Percentiles rank a stretch among this genome's conserved stretches.
These are phyloP conservation scores for Herpailurus yagouaroundi DNA, from an alignment of 2,113 vertebrate species.

Conservation along the genomic window DNA sequence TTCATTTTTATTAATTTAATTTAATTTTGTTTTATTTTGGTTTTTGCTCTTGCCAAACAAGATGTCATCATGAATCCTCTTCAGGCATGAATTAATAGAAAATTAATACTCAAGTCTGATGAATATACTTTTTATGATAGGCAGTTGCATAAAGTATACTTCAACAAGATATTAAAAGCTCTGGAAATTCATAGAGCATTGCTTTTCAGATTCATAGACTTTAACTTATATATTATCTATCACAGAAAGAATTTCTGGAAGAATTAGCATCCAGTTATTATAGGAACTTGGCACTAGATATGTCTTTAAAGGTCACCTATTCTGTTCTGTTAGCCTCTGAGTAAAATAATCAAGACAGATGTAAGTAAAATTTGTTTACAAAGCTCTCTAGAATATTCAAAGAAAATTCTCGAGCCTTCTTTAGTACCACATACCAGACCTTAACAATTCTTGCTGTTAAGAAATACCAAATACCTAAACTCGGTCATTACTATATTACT, in stretches of 20 bases:
- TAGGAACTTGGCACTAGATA: not conserved
- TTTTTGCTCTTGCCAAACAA: not conserved
- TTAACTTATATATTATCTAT: not conserved
- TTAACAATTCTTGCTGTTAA: slow-evolving; percentile 31
- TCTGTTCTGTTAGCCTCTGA: not conserved
- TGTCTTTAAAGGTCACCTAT: not conserved
- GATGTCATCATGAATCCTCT: not conserved
- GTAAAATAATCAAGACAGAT: not conserved
- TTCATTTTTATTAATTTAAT: too few relatives aligned
- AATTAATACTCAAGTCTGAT: not conserved
- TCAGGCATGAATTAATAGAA: not conserved
- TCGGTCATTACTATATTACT: not conserved
- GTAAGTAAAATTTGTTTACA: not conserved
- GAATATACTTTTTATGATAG: not conserved
- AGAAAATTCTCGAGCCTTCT: not conserved
- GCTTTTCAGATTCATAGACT: not conserved
- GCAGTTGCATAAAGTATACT: not conserved
- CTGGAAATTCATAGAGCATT: not conserved
- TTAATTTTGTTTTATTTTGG: not conserved
- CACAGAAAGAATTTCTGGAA: slow-evolving; percentile 14
- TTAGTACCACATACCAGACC: not conserved
- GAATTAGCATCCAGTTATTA: slow-evolving; percentile 8
- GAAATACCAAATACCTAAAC: not conserved
- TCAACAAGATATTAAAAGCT: not conserved
- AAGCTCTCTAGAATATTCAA: not conserved